These are phyloP conservation scores for Himalopsyche kuldschensis DNA, from an alignment of 2,888 invertebrate genomes.

Conservation along the genomic window DNA sequence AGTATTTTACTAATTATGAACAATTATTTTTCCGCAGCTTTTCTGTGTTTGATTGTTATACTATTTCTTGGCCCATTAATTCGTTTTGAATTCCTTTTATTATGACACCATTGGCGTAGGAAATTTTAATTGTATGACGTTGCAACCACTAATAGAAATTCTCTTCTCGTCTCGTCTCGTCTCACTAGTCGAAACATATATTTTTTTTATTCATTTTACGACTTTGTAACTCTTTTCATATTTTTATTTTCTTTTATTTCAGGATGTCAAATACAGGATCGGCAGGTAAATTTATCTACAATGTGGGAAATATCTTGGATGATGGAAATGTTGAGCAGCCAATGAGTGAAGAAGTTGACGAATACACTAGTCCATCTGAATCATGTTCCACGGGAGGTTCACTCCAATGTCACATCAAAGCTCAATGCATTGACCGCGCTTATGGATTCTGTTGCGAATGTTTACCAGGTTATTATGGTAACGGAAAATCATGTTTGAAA, in stretches of 20 bases:
- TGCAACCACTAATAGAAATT: too few species aligned
- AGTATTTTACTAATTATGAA: too few species aligned
- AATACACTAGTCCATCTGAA: slow-evolving; percentile 45
- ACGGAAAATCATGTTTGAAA: slow-evolving; percentile 87
- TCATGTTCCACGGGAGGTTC: slow-evolving; percentile 68
- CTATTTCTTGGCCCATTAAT: too few species aligned
- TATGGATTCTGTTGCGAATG: slow-evolving; percentile 91
- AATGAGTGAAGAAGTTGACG: slow-evolving; percentile 51
- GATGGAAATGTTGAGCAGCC: slow-evolving; percentile 69
- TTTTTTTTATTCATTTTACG: too few species aligned
- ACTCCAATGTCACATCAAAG: slow-evolving; percentile 78
- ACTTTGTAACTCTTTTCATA: too few species aligned
- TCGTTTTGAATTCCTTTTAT: too few species aligned
- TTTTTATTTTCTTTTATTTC: slow-evolving; percentile 43
- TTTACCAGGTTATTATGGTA: slow-evolving; percentile 83
- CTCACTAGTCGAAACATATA: too few species aligned
- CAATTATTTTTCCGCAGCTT: too few species aligned
- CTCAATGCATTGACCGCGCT: slow-evolving; percentile 79
- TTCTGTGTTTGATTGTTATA: too few species aligned
- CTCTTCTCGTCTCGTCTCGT: too few species aligned
- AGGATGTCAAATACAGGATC: slow-evolving; percentile 86
- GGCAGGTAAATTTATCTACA: slow-evolving; percentile 85
- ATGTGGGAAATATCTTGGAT: slow-evolving; percentile 71
- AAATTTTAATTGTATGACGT: too few species aligned
- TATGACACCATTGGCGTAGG: too few species aligned